These are phyloP conservation scores for Microtus richardsoni DNA, from an alignment of 2,113 vertebrate species.

Conservation along the genomic window DNA sequence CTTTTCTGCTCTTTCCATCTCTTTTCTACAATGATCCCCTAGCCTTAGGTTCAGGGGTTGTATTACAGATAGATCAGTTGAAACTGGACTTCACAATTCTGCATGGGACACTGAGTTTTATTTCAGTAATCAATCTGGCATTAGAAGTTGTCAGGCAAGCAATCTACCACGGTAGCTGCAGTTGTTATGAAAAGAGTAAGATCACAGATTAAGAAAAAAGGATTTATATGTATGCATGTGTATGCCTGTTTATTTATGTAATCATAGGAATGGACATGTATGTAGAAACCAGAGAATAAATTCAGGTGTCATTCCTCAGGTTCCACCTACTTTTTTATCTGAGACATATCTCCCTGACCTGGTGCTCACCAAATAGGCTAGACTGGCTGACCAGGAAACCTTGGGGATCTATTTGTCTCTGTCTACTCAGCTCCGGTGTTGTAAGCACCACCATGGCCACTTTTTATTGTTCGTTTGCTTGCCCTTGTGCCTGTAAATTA, in stretches of 20 bases:
- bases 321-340: background rate
- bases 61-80: background rate
- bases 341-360: background rate
- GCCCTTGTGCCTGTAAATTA: background rate
- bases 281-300: background rate
- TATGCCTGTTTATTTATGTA: background rate
- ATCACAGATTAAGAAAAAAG: background rate
- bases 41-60: background rate
- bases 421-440: background rate
- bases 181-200: background rate
- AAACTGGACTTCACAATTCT: background rate
- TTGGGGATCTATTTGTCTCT: too few species aligned
- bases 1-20: background rate
- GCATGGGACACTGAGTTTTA: background rate
- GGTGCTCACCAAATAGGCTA: background rate
- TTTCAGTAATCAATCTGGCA: constrained; percentile 3
- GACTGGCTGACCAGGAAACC: background rate
- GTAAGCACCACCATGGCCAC: background rate
- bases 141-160: background rate
- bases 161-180: background rate
- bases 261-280: background rate
- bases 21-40: background rate
- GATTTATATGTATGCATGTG: background rate
- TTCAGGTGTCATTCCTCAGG: background rate
- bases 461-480: background rate